phyloP scores from a whole-genome alignment of 2,113 vertebrate species.

The Callipepla squamata region DNA sequence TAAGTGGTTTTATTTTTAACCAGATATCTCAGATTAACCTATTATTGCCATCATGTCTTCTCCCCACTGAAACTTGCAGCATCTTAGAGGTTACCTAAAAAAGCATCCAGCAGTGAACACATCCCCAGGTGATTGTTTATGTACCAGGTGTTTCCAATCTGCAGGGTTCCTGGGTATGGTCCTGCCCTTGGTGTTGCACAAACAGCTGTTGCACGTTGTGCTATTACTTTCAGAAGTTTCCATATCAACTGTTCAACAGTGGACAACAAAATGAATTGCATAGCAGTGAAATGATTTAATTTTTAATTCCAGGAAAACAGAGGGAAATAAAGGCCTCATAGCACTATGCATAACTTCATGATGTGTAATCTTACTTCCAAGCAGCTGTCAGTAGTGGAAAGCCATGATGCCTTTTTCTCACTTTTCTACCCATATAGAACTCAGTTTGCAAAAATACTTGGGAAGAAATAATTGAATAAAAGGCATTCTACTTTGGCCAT shows the following conservation, averaged over 20 bases:
- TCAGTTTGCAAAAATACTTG: background rate
- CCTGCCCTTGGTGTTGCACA: accelerated
- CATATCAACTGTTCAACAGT: background rate
- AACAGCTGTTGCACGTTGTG: background rate
- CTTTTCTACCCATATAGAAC: background rate
- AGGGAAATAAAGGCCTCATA: background rate
- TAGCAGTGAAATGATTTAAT: background rate
- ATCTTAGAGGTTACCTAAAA: background rate
- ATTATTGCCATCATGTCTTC: background rate
- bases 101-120: background rate
- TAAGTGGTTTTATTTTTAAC: slow-evolving; percentile 41
- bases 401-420: background rate
- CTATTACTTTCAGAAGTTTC: background rate
- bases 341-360: background rate
- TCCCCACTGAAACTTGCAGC: background rate
- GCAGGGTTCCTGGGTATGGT: background rate
- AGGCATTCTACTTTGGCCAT: accelerated
- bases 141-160: background rate
- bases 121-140: background rate
- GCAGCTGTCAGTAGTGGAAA: background rate
- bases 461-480: background rate
- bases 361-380: background rate
- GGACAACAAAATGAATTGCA: background rate
- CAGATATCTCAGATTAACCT: background rate
- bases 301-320: background rate